Evolutionary conservation across 2,888 invertebrate species (phyloP), one percentile per base, ranked within the genome.

Genomic region (Drosophila hamatofila): DNA sequence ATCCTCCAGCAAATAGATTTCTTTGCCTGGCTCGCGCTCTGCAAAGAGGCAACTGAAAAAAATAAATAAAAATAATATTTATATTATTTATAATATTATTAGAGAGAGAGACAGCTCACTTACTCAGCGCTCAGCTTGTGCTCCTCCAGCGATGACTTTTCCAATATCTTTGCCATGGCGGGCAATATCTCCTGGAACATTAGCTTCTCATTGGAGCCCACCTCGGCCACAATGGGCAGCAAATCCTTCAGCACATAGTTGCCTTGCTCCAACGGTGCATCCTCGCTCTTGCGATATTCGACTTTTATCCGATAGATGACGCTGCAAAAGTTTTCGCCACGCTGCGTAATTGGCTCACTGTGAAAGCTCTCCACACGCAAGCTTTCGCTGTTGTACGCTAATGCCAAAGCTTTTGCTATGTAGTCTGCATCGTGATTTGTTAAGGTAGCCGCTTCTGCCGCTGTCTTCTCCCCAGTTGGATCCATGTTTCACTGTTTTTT

Each of bases 321-420:
- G 74, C 91, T 91, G 63, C 90, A 91, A 64, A 87, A 91, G 72
- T 91, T 91, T 18, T 91, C 91, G 33, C 91, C 91, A 54, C 30
- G 39, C n/a, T 80, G 75, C 11, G 46, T 75, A 41, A 86, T 60
- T 6, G 41, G 27, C 14, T 77, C 64, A 14, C 72, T 68, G 3
- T 68, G 27, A 42, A 75, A 81, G 25, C 52, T 72, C 56, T 74
- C 67, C n/a, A 89, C 59, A 9, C 55, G 48, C 52, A 89, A 63
- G 25, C 62, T 71, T 58, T 64, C 55, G 18, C 68, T 64, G 5
- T 64, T 39, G 21, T 75, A 73, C 4, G 80, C 75, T 14, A 41
- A 30, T 6, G 62, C 60, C 52, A 89, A 59, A 69, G 90, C 84
- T 57, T 64, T 65, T 56, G 72, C 57, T 23, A 86, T 69, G 16